Evolutionary conservation across 2,113 vertebrate species (phyloP), one percentile per base, ranked within the genome.

Genomic region (Oriolus oriolus): DNA sequence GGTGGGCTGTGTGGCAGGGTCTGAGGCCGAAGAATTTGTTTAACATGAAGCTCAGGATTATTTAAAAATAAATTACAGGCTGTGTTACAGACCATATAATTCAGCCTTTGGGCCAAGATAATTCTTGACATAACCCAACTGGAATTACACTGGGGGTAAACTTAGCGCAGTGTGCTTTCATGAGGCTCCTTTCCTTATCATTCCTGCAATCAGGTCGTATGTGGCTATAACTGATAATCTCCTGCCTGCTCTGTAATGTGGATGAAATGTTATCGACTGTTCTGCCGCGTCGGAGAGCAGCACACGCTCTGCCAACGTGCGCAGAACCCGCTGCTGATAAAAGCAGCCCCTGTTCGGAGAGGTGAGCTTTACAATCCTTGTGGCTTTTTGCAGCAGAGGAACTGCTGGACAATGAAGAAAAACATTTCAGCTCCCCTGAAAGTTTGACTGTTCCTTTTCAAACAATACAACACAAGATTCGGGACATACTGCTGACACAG

Each of bases 401-500:
- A 60, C 82, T 53, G 87, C 9, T 94, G 96, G 96, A 96, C 91
- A 95, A 94, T 76, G 95, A 96, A 93, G 93, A 93, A 96, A 96
- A 96, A 91, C 93, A 90, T 92, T 93, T 70, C 93, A 45, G 73
- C 73, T 84, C 79, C 90, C 92, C 95, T 96, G 81, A 94, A 98
- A 97, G 93, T 97, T 84, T 59, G 93, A 96, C 95, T 85, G 95
- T 88, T 97, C 95, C 81, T 91, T 97, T 97, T 97, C 97, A 97
- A 97, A 97, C 91, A 96, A 96, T 96, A 63, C 96, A 90, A 87
- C 95, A 89, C 95, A 94, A 91, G 97, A 96, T 93, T 88, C 76
- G 91, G 90, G 94, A 89, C 94, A 92, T 95, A 92, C 56, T 96
- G 98, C 98, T 98, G 98, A 98, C 97, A 96, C 97, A 96, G 97